Percentiles rank a stretch among this genome's conserved stretches.
phyloP scores from a whole-genome alignment of 2,113 vertebrate genomes.

The Sprattus sprattus region DNA sequence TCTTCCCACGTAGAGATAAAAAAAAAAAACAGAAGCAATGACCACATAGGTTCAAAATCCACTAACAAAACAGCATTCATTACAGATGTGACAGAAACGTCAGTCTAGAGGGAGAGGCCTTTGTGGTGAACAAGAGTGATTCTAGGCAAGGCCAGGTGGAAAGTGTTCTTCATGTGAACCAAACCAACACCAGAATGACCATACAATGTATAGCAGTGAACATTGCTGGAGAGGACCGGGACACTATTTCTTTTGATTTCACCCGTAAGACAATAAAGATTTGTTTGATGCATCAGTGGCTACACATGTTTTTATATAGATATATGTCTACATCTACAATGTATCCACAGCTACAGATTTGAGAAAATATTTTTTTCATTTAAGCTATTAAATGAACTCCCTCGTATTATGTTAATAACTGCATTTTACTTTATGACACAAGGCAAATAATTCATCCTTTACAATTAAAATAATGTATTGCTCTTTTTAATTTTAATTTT shows the following conservation, averaged over 20 bases:
- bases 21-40: neutral
- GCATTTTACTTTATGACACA: no score
- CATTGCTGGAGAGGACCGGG: constrained; percentile 58
- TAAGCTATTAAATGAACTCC: no score
- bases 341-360: neutral
- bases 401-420: no score
- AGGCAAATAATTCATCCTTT: neutral
- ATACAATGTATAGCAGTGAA: constrained; percentile 79
- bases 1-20: neutral
- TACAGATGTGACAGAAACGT: neutral
- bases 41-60: neutral
- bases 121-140: constrained; percentile 26
- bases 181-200: constrained; percentile 61
- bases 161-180: constrained; percentile 52
- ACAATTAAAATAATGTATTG: neutral
- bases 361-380: no score
- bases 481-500: neutral
- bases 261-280: constrained; percentile 19
- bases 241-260: constrained; percentile 8
- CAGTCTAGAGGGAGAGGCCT: constrained; percentile 25
- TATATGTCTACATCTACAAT: neutral
- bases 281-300: neutral
- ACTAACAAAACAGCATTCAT: neutral
- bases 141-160: constrained; percentile 63
- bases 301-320: neutral